phyloP scores from a whole-genome alignment of 2,797 vertebrate species.

The Coregonus ussuriensis region DNA sequence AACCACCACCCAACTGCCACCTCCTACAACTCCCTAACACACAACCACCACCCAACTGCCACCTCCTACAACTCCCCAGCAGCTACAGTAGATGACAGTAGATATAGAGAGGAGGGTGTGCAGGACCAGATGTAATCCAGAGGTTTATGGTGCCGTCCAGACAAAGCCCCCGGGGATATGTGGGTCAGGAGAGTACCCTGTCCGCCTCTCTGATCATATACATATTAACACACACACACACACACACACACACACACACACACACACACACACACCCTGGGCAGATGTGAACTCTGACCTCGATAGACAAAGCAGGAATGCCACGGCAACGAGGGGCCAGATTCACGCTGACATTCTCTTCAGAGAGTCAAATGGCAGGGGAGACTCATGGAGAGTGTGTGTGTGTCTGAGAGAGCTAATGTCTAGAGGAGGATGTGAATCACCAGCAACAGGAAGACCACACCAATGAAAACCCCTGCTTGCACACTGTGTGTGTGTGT shows the following conservation, averaged over 20 bases:
- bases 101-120: neutral
- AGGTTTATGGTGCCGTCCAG: neutral
- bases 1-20: no score
- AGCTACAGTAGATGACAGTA: neutral
- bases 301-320: conserved; percentile 23
- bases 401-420: neutral
- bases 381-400: neutral
- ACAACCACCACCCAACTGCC: no score
- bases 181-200: neutral
- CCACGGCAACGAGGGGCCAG: neutral
- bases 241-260: conserved; percentile 6
- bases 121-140: neutral
- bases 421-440: conserved; percentile 31
- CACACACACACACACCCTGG: no score
- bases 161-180: neutral
- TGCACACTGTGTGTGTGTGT: neutral
- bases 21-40: no score
- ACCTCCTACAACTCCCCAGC: neutral
- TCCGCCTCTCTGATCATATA: neutral
- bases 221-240: neutral
- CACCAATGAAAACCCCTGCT: conserved; percentile 14
- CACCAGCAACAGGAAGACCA: conserved; percentile 30
- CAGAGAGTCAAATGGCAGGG: neutral
- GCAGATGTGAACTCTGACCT: conserved; percentile 50
- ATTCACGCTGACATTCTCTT: neutral